phyloP scores from a whole-genome alignment of 2,797 vertebrate species.

The Chaenodraco wilsoni region DNA sequence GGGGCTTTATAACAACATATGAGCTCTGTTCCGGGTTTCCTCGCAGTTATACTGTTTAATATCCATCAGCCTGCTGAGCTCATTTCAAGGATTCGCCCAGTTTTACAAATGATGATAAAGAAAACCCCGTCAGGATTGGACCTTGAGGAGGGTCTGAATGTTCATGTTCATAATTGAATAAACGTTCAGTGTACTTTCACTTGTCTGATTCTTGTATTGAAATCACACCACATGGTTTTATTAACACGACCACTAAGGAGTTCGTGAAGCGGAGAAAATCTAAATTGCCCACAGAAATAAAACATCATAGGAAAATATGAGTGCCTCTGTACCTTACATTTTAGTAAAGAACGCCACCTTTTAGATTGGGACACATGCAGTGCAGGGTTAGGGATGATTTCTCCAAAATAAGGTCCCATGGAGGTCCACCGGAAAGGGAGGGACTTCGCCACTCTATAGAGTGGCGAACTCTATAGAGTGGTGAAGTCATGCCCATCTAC shows the following conservation, averaged over 20 bases:
- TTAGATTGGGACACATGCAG: neutral
- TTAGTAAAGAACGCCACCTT: neutral
- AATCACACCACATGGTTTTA: neutral
- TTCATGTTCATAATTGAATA: constrained; percentile 1
- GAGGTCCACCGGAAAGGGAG: too few species aligned
- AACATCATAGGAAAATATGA: neutral
- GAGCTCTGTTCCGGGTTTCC: constrained; percentile 3
- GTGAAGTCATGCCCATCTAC: too few species aligned
- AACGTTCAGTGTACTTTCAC: too few species aligned
- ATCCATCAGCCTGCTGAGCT: constrained; percentile 9
- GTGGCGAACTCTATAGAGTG: too few species aligned
- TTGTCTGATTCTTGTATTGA: neutral
- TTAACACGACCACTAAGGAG: neutral
- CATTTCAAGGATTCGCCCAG: constrained; percentile 21
- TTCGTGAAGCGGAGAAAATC: neutral
- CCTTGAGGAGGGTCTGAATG: neutral
- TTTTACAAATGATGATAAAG: neutral
- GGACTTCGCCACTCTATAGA: too few species aligned
- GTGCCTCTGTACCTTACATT: neutral
- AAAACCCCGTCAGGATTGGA: neutral
- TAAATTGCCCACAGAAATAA: neutral
- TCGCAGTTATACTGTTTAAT: constrained; percentile 10
- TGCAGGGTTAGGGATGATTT: too few species aligned
- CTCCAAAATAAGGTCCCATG: too few species aligned
- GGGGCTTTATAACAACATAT: neutral